Base-by-base conservation (phyloP, 2,888 invertebrate species). In the Zele albiditarsus region DNA sequence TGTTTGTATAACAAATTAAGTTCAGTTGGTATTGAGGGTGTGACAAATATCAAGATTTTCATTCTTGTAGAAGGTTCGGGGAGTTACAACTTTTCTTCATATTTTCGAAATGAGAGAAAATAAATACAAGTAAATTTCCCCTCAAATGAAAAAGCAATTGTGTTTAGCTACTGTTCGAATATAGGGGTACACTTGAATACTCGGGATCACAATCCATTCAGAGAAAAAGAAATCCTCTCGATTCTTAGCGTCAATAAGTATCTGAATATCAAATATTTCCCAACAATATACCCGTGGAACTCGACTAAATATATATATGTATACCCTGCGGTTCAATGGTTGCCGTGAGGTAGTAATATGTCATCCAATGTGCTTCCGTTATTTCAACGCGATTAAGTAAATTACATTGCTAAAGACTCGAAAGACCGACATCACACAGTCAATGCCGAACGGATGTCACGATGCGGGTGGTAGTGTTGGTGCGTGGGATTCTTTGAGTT, bases 211-310 rank as follows among this genome's bases (percentile, higher is more conserved):
- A 25, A 73, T 66, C 42, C 14, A 28, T 42, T 25, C 38, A n/a
- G 65, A 33, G 38, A 16, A 28, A 60, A 60, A 71, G 28, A 33
- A 28, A 49, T 31, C 27, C 53, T 63, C 53, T 67, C 71, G 77
- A 71, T 71, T 71, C 60, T 23, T 42, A 65, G 60, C 70, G 53
- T 46, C 58, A 68, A 49, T 57, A 57, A 33, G 46, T 67, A 25
- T 46, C 16, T 46, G 60, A 57, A 27, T 71, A 49, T 62, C 20
- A 42, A 25, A 28, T 79, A 82, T 82, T 80, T 80, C 77, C 81
- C 77, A 81, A 86, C 86, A 86, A 87, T 86, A 84, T 82, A 84
- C 86, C 87, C 86, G 85, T 86, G 85, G 84, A 84, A 84, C 79
- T 38, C 65, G 63, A 28, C 60, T 65, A 46, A n/a, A n/a, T 27